Evolutionary conservation across 2,888 invertebrate genomes (phyloP), one percentile per base, ranked within the genome.

Genomic region (Pyralis farinalis): DNA sequence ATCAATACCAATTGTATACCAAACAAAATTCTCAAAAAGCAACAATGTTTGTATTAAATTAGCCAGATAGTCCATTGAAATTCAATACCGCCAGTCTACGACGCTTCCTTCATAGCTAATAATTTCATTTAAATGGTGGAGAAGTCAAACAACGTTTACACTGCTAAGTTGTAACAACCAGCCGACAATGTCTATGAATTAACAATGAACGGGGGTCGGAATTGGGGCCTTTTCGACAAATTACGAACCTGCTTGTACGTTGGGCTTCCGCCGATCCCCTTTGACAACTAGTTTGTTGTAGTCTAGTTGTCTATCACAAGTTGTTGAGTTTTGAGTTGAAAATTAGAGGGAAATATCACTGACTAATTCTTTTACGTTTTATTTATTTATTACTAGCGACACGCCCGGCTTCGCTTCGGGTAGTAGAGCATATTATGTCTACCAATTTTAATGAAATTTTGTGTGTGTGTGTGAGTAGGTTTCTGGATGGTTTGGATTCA

Each of bases 151-250:
- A 53, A 49, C 63, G 55, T 62, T 71, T 71, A 67, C 63, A 54
- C 49, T 64, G 51, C 51, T 42, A 67, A 71, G 58, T 71, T 55
- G 62, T 67, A 65, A 70, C 72, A 66, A 63, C 51, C 55, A 61
- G 52, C 54, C 54, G 69, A 78, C 74, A 75, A 67, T 70, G 71
- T 63, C 59, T 59, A 68, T 78, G 77, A 79, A 79, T 80, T 77
- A 78, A 74, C 73, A 74, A 78, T 77, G 71, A 74, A 68, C 58
- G 61, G 47, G 59, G 61, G 57, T 60, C 52, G 58, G 60, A 68
- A 73, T 68, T 68, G 59, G 65, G 56, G 51, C 49, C 55, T 53
- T 65, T 69, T 21, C 25, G 8, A 34, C 34, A 36, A 32, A 36
- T 36, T 36, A 36, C 28, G 6, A 36, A 36, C 12, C 29, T 36